Percentiles rank a stretch among this genome's conserved stretches.
phyloP scores from a whole-genome alignment of 2,113 vertebrate species.

The Clarias gariepinus region DNA sequence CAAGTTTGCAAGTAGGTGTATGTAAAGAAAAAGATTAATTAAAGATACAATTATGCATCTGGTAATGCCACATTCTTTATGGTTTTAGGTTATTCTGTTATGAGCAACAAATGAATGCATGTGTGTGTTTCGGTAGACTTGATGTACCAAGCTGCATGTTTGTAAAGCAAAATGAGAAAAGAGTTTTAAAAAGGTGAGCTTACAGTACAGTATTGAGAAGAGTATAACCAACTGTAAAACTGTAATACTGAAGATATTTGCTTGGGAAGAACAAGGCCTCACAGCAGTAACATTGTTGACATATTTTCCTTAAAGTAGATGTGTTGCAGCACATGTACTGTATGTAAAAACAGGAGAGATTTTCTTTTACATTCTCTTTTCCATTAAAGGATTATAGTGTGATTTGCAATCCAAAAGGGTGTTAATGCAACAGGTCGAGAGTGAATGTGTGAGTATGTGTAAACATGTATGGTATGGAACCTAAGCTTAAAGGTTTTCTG shows the following conservation, averaged over 20 bases:
- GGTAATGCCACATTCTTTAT: too few species aligned
- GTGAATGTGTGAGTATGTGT: slow-evolving; percentile 24
- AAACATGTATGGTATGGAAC: slow-evolving; percentile 43
- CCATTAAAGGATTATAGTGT: not conserved
- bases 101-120: too few species aligned
- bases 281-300: not conserved
- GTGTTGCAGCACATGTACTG: not conserved
- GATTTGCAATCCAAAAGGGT: not conserved
- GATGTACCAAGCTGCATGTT: too few species aligned
- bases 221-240: too few species aligned
- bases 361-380: not conserved
- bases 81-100: too few species aligned
- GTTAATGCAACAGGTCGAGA: slow-evolving; percentile 15
- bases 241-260: not conserved
- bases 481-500: slow-evolving; percentile 68
- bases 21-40: too few species aligned
- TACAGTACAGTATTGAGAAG: too few species aligned
- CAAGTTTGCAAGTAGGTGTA: too few species aligned
- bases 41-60: too few species aligned
- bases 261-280: not conserved
- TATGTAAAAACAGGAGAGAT: not conserved
- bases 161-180: too few species aligned
- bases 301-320: not conserved
- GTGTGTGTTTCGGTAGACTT: too few species aligned
- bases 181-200: too few species aligned